Conservation (phyloP, 1,140 invertebrate genomes). For the Gonioctena quinquepunctata region DNA sequence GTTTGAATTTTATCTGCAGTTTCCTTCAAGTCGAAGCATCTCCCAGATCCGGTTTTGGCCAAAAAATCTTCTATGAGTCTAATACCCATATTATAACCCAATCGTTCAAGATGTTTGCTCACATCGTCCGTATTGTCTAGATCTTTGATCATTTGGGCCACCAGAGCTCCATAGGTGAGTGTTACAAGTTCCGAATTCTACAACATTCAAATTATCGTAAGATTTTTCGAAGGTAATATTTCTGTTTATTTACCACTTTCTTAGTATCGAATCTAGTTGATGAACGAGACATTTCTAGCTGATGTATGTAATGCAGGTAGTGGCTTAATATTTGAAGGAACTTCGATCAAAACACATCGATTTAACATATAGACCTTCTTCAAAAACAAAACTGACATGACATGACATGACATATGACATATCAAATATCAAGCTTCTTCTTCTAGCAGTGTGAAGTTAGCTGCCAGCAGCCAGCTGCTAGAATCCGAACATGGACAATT, state of each 20-base stretch:
- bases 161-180: slow-evolving; percentile 95
- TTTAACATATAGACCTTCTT: too few relatives aligned
- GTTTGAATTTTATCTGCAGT: slow-evolving; percentile 93
- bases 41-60: slow-evolving; percentile 83
- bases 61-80: slow-evolving; percentile 97
- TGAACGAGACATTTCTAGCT: slow-evolving; percentile 52
- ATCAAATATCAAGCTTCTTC: too few relatives aligned
- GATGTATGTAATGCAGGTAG: too few relatives aligned
- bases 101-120: slow-evolving; percentile 89
- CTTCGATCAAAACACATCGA: too few relatives aligned
- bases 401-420: too few relatives aligned
- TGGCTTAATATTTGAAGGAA: too few relatives aligned
- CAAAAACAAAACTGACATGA: too few relatives aligned
- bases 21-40: slow-evolving; percentile 95
- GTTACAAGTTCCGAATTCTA: slow-evolving; percentile 97
- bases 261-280: slow-evolving; percentile 56
- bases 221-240: slow-evolving; percentile 3
- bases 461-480: too few relatives aligned
- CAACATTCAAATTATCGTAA: slow-evolving; percentile 35
- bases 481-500: too few relatives aligned
- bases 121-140: slow-evolving; percentile 97
- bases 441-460: too few relatives aligned
- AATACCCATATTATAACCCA: slow-evolving; percentile 98
- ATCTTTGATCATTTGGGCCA: slow-evolving; percentile 96
- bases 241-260: slow-evolving; percentile 57